Percentiles rank a stretch among this genome's conserved stretches.
Conservation (phyloP, 2,888 invertebrate species). For the Diplolepis rosae region DNA sequence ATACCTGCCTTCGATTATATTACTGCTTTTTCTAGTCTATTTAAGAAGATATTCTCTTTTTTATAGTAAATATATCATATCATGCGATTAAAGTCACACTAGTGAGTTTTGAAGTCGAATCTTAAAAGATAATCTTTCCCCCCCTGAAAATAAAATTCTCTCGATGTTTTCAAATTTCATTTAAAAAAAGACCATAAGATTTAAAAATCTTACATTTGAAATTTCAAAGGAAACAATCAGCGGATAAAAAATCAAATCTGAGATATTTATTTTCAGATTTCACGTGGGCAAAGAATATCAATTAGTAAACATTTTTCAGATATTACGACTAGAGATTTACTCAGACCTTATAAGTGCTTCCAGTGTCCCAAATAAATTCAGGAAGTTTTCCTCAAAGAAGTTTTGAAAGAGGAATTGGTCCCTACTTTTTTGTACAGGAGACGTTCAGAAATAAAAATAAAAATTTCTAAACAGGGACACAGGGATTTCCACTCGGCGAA, state of each 20-base stretch:
- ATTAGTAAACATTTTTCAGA: no score
- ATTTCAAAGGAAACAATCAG: no score
- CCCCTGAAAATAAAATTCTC: neutral
- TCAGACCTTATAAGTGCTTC: neutral
- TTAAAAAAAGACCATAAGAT: no score
- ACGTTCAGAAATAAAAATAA: neutral
- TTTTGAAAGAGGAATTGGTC: neutral
- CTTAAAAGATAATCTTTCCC: neutral
- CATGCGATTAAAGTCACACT: constrained; percentile 52
- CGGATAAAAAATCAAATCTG: neutral
- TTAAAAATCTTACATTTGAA: no score
- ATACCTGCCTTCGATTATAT: constrained; percentile 9
- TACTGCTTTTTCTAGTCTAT: constrained; percentile 3
- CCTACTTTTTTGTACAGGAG: neutral
- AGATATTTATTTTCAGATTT: neutral
- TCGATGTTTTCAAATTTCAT: neutral
- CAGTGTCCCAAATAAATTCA: neutral
- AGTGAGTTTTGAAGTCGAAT: neutral
- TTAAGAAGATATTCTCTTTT: constrained; percentile 45
- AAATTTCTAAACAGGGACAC: neutral
- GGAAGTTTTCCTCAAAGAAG: neutral
- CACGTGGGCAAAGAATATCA: neutral
- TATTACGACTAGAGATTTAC: neutral
- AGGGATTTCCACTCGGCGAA: neutral
- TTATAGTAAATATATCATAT: constrained; percentile 53